Evolutionary conservation across 2,797 vertebrate species (phyloP), one percentile per base, ranked within the genome.

Genomic region (Coreius guichenoti): DNA sequence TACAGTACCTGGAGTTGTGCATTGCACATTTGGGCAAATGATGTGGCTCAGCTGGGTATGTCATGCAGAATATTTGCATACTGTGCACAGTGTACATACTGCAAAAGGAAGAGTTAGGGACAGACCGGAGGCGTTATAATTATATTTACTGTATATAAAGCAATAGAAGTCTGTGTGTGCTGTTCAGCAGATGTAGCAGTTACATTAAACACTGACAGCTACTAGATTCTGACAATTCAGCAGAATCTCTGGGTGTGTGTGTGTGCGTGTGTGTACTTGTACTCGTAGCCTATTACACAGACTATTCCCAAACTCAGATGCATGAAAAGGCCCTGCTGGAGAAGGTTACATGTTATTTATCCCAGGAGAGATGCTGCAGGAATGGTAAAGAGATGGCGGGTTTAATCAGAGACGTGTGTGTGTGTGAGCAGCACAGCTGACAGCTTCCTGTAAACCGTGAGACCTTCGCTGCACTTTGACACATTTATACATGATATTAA

Each of bases 261-360:
- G 68, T 14, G 36, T n/a, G 21, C 39, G 36, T 70, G 68, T 70
- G 36, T 43, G 11, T 16, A 17, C 16, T 17, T 16, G 47, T 65
- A 43, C 36, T 16, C 14, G 58, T 29, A 72, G 81, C 63, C 85
- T 45, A 80, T 26, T 83, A 26, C 13, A 70, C 13, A 70, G 69
- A 68, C 36, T 54, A 26, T 13, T 36, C 21, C 14, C 17, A 8
- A 79, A 56, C 54, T 26, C 13, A 16, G 49, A 17, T 68, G 47
- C 43, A 47, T 68, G 39, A 69, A 68, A 51, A 33, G 23, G 51
- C 19, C 51, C 51, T 6, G 4, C 33, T n/a, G 45, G 36, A 33
- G 12, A 7, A 1, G 58, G 47, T 8, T 51, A 49, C 12, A 21
- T 47, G 39, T 21, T 67, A 11, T 68, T 68, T 36, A 68, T 23